These are phyloP conservation scores for Cardinalis cardinalis DNA, from an alignment of 2,113 vertebrate genomes.

Conservation along the genomic window DNA sequence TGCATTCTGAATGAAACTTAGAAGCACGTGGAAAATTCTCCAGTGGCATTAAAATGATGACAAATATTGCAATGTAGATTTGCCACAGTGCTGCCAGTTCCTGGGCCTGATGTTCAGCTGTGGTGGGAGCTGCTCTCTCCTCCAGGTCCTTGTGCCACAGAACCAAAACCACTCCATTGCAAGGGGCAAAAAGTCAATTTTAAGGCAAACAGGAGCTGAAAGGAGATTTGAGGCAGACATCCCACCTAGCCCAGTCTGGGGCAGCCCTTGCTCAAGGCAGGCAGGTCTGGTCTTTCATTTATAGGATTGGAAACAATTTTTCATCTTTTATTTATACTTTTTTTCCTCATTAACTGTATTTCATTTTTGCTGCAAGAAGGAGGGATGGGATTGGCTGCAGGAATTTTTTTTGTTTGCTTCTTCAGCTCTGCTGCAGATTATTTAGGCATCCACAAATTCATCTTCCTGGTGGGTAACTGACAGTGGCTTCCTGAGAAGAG, in stretches of 20 bases:
- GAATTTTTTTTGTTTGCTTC: background rate
- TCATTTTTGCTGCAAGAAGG: background rate
- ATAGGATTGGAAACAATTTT: background rate
- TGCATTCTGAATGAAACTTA: fast-evolving
- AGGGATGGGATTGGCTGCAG: background rate
- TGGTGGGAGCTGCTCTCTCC: background rate
- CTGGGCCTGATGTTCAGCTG: background rate
- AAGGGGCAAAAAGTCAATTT: background rate
- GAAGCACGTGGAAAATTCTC: background rate
- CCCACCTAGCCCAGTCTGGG: background rate
- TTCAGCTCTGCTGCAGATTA: background rate
- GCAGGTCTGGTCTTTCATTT: background rate
- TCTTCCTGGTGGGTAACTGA: background rate
- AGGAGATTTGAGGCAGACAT: background rate
- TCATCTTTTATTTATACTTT: background rate
- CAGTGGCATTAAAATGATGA: background rate
- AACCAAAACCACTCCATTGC: background rate
- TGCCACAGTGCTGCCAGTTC: background rate
- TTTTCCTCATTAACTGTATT: background rate
- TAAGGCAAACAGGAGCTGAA: background rate
- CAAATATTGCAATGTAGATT: background rate
- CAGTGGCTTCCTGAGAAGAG: background rate
- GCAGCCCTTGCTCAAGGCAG: background rate
- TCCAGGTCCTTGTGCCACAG: too few relatives aligned
- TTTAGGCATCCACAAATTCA: background rate